Conservation (phyloP, 2,888 invertebrate species). For the Hypercompe scribonia region DNA sequence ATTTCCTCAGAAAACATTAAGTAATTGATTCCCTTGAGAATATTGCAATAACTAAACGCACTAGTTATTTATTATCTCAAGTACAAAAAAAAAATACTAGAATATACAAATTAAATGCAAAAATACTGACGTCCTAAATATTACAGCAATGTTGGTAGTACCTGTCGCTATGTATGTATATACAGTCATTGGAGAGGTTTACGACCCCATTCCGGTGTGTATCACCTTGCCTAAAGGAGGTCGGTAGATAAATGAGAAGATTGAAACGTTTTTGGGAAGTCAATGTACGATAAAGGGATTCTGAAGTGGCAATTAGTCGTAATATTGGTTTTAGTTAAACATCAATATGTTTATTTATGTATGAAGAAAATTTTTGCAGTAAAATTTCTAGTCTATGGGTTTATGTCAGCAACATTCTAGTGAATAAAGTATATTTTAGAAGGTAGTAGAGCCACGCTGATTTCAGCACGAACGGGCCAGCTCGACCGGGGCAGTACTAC, state of each 20-base stretch:
- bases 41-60: too few relatives aligned
- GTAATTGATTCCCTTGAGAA: too few relatives aligned
- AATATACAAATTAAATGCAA: neutral
- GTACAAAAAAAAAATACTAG: neutral
- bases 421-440: too few relatives aligned
- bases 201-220: slow-evolving; percentile 44
- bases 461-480: too few relatives aligned
- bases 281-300: slow-evolving; percentile 2
- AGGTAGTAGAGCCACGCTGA: too few relatives aligned
- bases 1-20: too few relatives aligned
- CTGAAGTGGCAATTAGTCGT: slow-evolving; percentile 15
- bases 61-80: too few relatives aligned
- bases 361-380: too few relatives aligned
- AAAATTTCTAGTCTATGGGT: too few relatives aligned
- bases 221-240: slow-evolving; percentile 1
- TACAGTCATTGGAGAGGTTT: slow-evolving; percentile 63
- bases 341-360: neutral
- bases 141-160: neutral
- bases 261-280: slow-evolving; percentile 29
- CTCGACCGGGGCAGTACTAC: too few relatives aligned
- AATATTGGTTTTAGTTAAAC: neutral
- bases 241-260: slow-evolving; percentile 39
- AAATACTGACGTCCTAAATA: neutral
- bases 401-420: too few relatives aligned
- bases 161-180: slow-evolving; percentile 2